Evolutionary conservation across 2,888 invertebrate species (phyloP), one percentile per base, ranked within the genome.

Genomic region (Cheilosia pagana): DNA sequence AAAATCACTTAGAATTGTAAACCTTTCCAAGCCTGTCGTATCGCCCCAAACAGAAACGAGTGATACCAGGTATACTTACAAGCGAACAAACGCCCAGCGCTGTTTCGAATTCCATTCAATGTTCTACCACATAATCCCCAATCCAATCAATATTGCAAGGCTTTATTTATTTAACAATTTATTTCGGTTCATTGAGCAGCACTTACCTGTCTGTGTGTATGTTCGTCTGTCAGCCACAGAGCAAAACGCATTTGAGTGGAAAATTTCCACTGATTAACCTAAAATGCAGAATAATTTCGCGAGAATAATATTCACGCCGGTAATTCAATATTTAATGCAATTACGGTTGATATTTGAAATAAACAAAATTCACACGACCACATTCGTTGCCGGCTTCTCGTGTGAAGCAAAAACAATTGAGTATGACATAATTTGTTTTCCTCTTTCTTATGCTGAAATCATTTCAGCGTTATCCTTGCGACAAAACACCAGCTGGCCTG

Each of bases 101-200:
- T n/a, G n/a, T n/a, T 28, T 0, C 28, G 2, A 28, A 28, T 8
- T 28, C 8, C 8, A 28, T 28, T 28, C 6, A 45, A 8, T 10
- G n/a, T n/a, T n/a, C n/a, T n/a, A 6, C 3, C 6, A 14, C 12
- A 35, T 59, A 41, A 39, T 12, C 16, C 43, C 3, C 28, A 60
- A 60, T 45, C 60, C 12, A 28, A 7, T 45, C 14, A 8, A 16
- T 31, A 1, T 53, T 50, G 48, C 14, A 1, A n/a, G 1, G 19
- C 4, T n/a, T 14, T 50, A 16, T 63, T 48, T 62, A n/a, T 25
- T 67, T 31, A 48, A 67, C 23, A 60, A 16, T 55, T 55, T 39
- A 57, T 70, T 57, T 68, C 14, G 50, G 62, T 62, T 76, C 76
- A 63, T 12, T 81, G 68, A 57, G 52, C 68, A 81, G 25, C 3